Percentiles rank a stretch among this genome's conserved stretches.
phyloP scores from a whole-genome alignment of 2,113 vertebrate species.

The Rhegmatorhina hoffmannsi region DNA sequence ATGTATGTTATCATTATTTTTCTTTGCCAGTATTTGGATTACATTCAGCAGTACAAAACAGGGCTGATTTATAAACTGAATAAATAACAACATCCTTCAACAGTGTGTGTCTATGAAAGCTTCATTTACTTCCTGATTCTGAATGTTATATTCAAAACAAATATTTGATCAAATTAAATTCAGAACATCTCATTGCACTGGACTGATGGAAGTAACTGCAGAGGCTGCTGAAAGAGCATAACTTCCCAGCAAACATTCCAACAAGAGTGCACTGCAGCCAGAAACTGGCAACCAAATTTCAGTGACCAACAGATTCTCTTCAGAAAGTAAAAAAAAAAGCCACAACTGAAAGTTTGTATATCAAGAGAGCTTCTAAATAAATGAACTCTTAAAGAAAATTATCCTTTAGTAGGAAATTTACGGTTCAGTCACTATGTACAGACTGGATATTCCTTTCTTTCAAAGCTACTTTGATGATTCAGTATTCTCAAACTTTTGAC shows the following conservation, averaged over 20 bases:
- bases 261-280: background rate
- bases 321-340: background rate
- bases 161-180: conserved; percentile 59
- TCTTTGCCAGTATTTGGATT: conserved; percentile 70
- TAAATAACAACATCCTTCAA: conserved; percentile 73
- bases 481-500: background rate
- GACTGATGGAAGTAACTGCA: conserved; percentile 30
- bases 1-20: conserved; percentile 74
- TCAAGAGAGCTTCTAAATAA: background rate
- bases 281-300: background rate
- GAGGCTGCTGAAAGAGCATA: background rate
- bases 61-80: conserved; percentile 73
- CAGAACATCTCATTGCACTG: background rate
- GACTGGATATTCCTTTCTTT: background rate
- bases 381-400: background rate
- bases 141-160: conserved; percentile 48
- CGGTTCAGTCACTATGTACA: background rate
- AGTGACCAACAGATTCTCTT: background rate
- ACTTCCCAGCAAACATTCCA: background rate
- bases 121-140: conserved; percentile 70
- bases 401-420: background rate
- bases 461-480: background rate
- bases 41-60: conserved; percentile 64
- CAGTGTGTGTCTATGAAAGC: conserved; percentile 47
- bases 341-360: background rate